These are phyloP conservation scores for Pipistrellus kuhlii DNA, from an alignment of 2,797 vertebrate species.

Conservation along the genomic window DNA sequence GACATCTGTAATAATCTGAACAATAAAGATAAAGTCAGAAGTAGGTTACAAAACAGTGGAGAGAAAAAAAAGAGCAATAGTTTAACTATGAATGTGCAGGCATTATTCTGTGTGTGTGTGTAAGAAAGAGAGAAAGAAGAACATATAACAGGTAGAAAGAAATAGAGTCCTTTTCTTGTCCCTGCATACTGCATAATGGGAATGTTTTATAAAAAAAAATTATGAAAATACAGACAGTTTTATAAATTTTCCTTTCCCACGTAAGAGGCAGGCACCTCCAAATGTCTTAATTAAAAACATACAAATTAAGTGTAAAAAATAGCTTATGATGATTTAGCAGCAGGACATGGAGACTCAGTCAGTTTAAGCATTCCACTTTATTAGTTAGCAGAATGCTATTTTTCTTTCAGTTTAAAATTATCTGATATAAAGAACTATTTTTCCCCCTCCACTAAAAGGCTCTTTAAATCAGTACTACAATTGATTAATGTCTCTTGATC, in stretches of 20 bases:
- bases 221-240: neutral
- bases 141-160: neutral
- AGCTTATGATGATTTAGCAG: neutral
- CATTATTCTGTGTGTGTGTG: neutral
- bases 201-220: slow-evolving; percentile 36
- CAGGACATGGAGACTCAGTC: neutral
- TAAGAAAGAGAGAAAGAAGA: neutral
- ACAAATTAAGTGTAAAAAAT: slow-evolving; percentile 57
- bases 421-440: slow-evolving; percentile 36
- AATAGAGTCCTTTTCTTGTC: neutral
- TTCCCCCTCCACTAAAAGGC: slow-evolving; percentile 48
- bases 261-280: neutral
- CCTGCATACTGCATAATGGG: neutral
- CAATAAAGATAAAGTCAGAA: neutral
- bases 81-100: neutral
- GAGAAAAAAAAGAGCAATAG: neutral
- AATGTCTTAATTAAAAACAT: slow-evolving; percentile 19
- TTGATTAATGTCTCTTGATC: slow-evolving; percentile 52
- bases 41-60: neutral
- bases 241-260: slow-evolving; percentile 39
- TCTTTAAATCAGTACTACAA: slow-evolving; percentile 66
- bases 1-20: no score
- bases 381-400: slow-evolving; percentile 21
- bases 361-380: slow-evolving; percentile 20
- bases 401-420: slow-evolving; percentile 62